Percentiles rank a stretch among this genome's conserved stretches.
Evolutionary conservation across 1,140 invertebrate species (phyloP).

Genomic region (Macrotrachela quadricornifera): DNA sequence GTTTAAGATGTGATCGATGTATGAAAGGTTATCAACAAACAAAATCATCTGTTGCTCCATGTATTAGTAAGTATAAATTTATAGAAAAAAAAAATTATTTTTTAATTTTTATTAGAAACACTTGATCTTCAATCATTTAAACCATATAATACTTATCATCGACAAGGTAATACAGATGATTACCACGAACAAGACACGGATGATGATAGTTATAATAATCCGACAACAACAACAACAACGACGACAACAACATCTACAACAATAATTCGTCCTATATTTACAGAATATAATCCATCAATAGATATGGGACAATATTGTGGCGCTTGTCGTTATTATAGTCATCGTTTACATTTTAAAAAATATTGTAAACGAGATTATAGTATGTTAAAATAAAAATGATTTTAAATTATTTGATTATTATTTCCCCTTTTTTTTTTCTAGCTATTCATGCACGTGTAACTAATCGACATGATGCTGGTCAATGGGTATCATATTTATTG

Average conservation of each 20-base stretch:
- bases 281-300: conserved; percentile 6
- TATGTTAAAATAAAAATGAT: conserved; percentile 33
- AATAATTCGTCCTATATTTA: neutral
- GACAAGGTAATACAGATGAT: too few species aligned
- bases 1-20: conserved; percentile 85
- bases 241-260: neutral
- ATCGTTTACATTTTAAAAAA: conserved; percentile 69
- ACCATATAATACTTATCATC: too few species aligned
- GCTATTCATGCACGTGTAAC: too few species aligned
- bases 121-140: too few species aligned
- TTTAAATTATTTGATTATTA: neutral
- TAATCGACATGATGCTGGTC: conserved; percentile 1
- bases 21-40: conserved; percentile 91
- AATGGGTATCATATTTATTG: conserved; percentile 44
- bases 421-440: conserved; percentile 10
- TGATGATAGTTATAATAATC: neutral
- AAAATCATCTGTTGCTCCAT: conserved; percentile 81
- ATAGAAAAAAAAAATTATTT: neutral
- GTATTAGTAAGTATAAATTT: conserved; percentile 49
- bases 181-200: too few species aligned
- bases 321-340: conserved; percentile 61
- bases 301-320: conserved; percentile 40
- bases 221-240: neutral
- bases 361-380: conserved; percentile 92
- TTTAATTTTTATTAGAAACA: too few species aligned